These are phyloP conservation scores for Pelvicachromis taeniatus DNA, from an alignment of 2,113 vertebrate genomes.

Conservation along the genomic window DNA sequence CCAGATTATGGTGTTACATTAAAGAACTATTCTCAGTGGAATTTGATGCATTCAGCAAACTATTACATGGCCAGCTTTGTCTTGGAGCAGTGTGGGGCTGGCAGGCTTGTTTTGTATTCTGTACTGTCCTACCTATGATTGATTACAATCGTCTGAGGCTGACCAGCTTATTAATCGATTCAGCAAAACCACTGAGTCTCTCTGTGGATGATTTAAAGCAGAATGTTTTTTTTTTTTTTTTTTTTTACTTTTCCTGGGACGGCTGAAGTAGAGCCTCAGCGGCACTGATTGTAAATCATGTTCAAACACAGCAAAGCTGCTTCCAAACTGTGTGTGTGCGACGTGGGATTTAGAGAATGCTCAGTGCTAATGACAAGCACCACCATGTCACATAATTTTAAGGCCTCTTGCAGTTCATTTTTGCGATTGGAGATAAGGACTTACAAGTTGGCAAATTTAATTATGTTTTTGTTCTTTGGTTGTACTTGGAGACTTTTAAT, in stretches of 20 bases:
- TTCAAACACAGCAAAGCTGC: constrained; percentile 25
- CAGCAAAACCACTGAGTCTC: constrained; percentile 41
- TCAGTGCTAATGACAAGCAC: neutral
- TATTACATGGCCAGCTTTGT: neutral
- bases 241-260: neutral
- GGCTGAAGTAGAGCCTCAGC: neutral
- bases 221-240: neutral
- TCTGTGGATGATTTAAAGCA: constrained; percentile 35
- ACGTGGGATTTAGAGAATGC: neutral
- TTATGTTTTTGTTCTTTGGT: neutral
- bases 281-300: constrained; percentile 36
- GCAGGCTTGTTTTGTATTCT: constrained; percentile 13
- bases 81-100: neutral
- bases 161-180: constrained; percentile 70
- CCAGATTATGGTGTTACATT: neutral
- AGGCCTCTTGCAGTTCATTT: neutral
- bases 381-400: neutral
- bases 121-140: constrained; percentile 53
- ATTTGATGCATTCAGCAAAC: neutral
- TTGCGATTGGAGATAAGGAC: neutral
- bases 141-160: constrained; percentile 56
- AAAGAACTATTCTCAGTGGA: neutral
- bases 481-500: neutral
- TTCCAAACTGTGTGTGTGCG: neutral
- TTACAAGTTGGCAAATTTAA: neutral